A percentile compares a stretch with the other conserved stretches of the same genome.
Conservation (phyloP, 2,113 vertebrate species). For the Peromyscus leucopus region DNA sequence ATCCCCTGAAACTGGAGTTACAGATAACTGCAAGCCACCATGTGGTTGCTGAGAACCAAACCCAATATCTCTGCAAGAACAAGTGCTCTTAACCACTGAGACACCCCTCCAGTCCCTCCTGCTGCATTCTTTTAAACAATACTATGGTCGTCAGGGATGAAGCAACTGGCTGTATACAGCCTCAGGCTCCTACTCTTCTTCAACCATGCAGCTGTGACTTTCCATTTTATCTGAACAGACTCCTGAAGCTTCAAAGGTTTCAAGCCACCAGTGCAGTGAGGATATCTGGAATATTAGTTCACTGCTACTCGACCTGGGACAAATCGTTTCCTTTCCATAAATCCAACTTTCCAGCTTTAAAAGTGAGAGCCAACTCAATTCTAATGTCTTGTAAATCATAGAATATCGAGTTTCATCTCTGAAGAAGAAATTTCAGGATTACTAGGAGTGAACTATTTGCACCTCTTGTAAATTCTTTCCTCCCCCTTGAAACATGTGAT, state of each 20-base stretch:
- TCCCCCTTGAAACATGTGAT: not conserved
- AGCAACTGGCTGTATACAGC: not conserved
- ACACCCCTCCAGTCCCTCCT: not conserved
- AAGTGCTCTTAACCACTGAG: not conserved
- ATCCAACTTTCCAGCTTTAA: slow-evolving; percentile 30
- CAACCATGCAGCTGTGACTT: slow-evolving; percentile 16
- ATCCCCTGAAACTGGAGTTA: not conserved
- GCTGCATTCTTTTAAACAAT: slow-evolving; percentile 35
- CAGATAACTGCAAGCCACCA: not conserved
- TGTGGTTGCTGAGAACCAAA: not conserved
- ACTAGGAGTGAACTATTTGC: slow-evolving; percentile 45
- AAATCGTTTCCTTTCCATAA: slow-evolving; percentile 45
- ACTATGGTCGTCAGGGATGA: not conserved
- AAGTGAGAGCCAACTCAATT: slow-evolving; percentile 44
- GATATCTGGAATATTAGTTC: not conserved
- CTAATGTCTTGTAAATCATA: slow-evolving; percentile 21
- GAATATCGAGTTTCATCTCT: not conserved
- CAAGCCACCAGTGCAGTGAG: slow-evolving; percentile 2
- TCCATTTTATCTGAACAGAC: slow-evolving; percentile 39
- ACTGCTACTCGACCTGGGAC: not conserved
- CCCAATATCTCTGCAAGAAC: not conserved
- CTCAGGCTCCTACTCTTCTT: slow-evolving; percentile 14
- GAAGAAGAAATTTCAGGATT: slow-evolving; percentile 55
- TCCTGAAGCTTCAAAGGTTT: slow-evolving; percentile 35
- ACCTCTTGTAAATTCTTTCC: not conserved